These are phyloP conservation scores for Limenitis camilla DNA, from an alignment of 2,888 invertebrate genomes.

Conservation along the genomic window DNA sequence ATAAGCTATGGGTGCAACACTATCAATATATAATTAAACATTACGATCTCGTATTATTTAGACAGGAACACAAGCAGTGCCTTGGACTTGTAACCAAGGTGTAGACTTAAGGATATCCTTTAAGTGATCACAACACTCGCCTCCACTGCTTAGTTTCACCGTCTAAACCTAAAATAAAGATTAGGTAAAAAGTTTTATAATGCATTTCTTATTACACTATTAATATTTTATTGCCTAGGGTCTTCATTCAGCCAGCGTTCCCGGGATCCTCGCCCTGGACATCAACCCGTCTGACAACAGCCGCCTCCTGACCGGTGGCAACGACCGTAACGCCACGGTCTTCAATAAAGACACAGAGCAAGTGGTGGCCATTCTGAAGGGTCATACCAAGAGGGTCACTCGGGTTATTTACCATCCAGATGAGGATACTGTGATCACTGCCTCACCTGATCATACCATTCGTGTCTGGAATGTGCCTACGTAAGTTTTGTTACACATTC, in stretches of 20 bases:
- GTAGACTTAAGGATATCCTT: too few species aligned
- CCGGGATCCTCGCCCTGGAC: conserved; percentile 96
- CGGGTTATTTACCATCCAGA: conserved; percentile 98
- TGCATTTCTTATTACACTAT: too few species aligned
- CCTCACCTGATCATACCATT: conserved; percentile 95
- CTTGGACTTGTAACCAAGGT: too few species aligned
- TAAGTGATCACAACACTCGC: too few species aligned
- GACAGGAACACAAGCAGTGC: too few species aligned
- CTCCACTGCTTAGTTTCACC: too few species aligned
- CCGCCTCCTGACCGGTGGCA: conserved; percentile 96
- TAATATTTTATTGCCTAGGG: conserved; percentile 81
- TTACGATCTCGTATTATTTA: too few species aligned
- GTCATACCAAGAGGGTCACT: conserved; percentile 90
- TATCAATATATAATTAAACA: too few species aligned
- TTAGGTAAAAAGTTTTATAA: too few species aligned
- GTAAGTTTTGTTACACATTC: conserved; percentile 39
- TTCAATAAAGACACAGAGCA: conserved; percentile 99
- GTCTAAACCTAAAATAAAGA: too few species aligned
- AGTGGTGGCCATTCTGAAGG: conserved; percentile 92
- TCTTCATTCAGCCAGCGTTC: conserved; percentile 96
- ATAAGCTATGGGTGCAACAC: too few species aligned
- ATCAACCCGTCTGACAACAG: conserved; percentile 94
- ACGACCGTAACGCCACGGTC: conserved; percentile 97
- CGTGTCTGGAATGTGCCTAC: conserved; percentile 96
- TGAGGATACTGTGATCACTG: conserved; percentile 95